Base-by-base conservation (phyloP, 2,113 vertebrate species). In the Dasyprocta punctata region DNA sequence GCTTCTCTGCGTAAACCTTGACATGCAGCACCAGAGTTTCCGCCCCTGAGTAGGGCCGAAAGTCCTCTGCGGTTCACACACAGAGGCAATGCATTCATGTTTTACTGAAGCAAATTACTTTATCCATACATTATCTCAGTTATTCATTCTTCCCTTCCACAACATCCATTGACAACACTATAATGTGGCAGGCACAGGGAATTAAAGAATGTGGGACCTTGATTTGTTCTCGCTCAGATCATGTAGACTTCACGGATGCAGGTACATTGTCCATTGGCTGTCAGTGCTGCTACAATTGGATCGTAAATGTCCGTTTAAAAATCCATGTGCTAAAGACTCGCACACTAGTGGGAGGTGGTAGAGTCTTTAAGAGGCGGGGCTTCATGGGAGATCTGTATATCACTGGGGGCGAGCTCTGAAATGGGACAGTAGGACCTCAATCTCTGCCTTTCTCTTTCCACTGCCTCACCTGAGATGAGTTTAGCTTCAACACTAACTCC, bases 231-330 rank as follows among this genome's bases (percentile, higher is more conserved):
- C 7, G 17, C 7, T 41, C 2, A 1, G 8, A 33, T 19, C 9
- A 10, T 0, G 0, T 3, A 28, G 36, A 63, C 5, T 16, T 22
- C 11, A 0, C 0, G 2, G 30, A 26, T 44, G 33, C 4, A 36
- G 63, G 38, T 16, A 69, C 8, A 2, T 20, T 33, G 24, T 30
- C 24, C 19, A 13, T n/a, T 19, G n/a, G 16, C 7, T 49, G 30
- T 10, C 10, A 8, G 26, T 1, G 24, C 5, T 41, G 36, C 63
- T 9, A 12, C 14, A 0, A 0, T 44, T 67, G 60, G 47, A 19
- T 7, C 7, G 0, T 44, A 58, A 58, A 41, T n/a, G 22, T 17
- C 24, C 7, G 5, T 38, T 38, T 4, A 5, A 28, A 58, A 58
- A n/a, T 10, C 26, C 58, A 52, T 22, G 16, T 81, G 52, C 52